Percentiles rank a stretch among this genome's conserved stretches.
phyloP scores from a whole-genome alignment of 53 echinoderm and acorn worm species.

The Hippasteria phrygiana region DNA sequence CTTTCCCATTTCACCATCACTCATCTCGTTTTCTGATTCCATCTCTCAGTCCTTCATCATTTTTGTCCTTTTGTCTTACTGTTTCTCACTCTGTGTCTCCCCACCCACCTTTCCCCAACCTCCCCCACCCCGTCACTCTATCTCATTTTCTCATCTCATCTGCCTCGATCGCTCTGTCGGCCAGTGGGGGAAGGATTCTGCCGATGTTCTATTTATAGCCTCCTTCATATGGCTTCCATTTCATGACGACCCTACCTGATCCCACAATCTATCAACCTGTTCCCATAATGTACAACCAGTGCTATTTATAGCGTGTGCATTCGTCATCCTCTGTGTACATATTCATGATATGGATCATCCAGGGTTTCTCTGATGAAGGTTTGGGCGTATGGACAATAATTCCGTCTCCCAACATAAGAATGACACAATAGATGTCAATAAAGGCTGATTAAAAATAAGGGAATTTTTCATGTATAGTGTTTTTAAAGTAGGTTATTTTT shows the following conservation, averaged over 20 bases:
- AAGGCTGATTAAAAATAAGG: no score
- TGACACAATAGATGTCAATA: no score
- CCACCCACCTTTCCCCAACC: not conserved
- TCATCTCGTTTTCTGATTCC: not conserved
- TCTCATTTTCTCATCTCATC: slow-evolving; percentile 30
- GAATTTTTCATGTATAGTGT: no score
- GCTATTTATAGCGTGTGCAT: slow-evolving; percentile 37
- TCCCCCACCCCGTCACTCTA: not conserved
- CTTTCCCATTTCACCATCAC: not conserved
- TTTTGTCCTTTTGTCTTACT: no score
- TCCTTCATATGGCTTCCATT: slow-evolving; percentile 58
- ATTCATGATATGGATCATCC: not conserved
- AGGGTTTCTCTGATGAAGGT: not conserved
- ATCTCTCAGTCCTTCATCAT: not conserved
- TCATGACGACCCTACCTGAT: slow-evolving; percentile 24
- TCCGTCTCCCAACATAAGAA: no score
- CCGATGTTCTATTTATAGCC: slow-evolving; percentile 52
- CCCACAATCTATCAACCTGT: slow-evolving; percentile 50
- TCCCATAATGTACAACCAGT: slow-evolving; percentile 27
- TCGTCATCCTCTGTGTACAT: not conserved
- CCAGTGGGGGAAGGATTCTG: not conserved
- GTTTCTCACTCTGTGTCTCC: not conserved
- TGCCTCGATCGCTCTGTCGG: not conserved
- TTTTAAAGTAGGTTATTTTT: no score
- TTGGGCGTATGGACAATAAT: not conserved